Percentiles rank a stretch among this genome's conserved stretches.
Conservation (phyloP, 1,140 invertebrate genomes). For the Ladona fulva region DNA sequence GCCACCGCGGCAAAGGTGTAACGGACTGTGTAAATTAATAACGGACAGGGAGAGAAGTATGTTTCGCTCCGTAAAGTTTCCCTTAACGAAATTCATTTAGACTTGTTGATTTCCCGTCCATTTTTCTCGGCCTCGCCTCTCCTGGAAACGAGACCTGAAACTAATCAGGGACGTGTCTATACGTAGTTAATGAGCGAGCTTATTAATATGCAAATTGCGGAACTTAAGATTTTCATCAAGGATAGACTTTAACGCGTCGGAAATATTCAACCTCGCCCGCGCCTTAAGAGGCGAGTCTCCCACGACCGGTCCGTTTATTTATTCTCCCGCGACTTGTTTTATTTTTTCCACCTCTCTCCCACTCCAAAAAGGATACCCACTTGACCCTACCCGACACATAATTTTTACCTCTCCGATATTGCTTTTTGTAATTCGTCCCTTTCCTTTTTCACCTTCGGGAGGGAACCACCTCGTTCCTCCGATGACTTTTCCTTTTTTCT, state of each 20-base stretch:
- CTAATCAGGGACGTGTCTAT: not conserved
- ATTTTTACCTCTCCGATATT: not conserved
- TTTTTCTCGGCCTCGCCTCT: not conserved
- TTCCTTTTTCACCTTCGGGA: not conserved
- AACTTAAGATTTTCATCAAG: constrained; percentile 10
- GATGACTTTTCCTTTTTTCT: not conserved
- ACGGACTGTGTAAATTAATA: not conserved
- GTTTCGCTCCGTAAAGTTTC: not conserved
- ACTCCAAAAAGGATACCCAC: not conserved
- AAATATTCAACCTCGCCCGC: not conserved
- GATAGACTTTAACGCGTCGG: constrained; percentile 4
- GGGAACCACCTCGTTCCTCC: not conserved
- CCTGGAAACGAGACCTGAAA: not conserved
- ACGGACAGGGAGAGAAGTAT: not conserved
- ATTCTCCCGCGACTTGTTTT: not conserved
- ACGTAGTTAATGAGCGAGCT: constrained; percentile 3
- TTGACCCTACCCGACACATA: not conserved
- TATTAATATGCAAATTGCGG: not conserved
- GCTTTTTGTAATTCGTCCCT: not conserved
- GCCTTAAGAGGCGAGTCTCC: not conserved
- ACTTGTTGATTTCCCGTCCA: not conserved
- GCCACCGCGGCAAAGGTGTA: not conserved
- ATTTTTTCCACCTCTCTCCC: not conserved
- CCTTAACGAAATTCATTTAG: constrained; percentile 4
- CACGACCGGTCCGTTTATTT: not conserved